A percentile compares a stretch with the other conserved stretches of the same genome.
Evolutionary conservation across 2,888 invertebrate species (phyloP).

Genomic region (Leucoma salicis): DNA sequence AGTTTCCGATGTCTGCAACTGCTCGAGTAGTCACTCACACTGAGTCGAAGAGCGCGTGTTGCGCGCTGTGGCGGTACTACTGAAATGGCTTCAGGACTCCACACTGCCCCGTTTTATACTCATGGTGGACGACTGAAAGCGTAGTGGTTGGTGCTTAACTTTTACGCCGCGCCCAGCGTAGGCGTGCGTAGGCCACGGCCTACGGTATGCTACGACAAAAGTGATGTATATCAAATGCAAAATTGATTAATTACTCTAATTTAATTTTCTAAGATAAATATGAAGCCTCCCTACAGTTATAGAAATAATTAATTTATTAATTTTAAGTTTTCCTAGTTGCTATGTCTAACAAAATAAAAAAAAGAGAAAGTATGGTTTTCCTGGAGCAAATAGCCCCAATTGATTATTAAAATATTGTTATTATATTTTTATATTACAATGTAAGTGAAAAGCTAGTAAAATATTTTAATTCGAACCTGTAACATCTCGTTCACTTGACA

Average conservation of each 20-base stretch:
- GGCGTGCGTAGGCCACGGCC: constrained; percentile 70
- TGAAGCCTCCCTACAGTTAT: too few relatives aligned
- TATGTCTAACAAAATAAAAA: too few relatives aligned
- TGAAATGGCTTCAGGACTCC: constrained; percentile 55
- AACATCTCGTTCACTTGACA: too few relatives aligned
- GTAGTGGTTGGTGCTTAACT: constrained; percentile 62
- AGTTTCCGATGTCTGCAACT: constrained; percentile 44
- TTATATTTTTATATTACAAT: too few relatives aligned
- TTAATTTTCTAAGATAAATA: not conserved
- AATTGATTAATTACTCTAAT: constrained; percentile 4
- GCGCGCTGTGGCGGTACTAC: constrained; percentile 53
- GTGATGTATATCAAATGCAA: constrained; percentile 4
- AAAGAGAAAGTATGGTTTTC: too few relatives aligned
- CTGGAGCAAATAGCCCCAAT: too few relatives aligned
- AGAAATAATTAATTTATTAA: too few relatives aligned
- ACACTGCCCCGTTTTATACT: constrained; percentile 55
- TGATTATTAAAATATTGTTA: too few relatives aligned
- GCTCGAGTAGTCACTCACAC: constrained; percentile 44
- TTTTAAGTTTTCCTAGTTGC: too few relatives aligned
- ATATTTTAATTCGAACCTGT: too few relatives aligned
- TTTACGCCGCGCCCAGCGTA: constrained; percentile 63
- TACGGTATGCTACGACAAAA: constrained; percentile 42
- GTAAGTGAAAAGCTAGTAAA: too few relatives aligned
- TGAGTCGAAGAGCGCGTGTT: constrained; percentile 47
- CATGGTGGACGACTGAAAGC: constrained; percentile 31